Evolutionary conservation across 1,140 invertebrate species (phyloP).

Genomic region (Anastrepha ludens): DNA sequence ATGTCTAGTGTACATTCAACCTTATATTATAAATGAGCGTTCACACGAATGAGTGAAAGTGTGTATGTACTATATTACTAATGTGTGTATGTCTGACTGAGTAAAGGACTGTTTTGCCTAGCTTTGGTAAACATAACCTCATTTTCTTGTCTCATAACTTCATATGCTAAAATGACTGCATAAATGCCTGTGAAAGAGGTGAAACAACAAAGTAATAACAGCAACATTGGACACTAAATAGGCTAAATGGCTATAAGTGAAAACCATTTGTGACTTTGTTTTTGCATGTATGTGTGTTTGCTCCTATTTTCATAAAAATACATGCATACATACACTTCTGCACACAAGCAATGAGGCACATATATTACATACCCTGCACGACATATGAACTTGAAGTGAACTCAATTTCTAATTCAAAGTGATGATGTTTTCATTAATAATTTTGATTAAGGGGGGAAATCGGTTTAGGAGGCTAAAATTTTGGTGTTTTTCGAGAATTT

Average conservation of each 20-base stretch:
- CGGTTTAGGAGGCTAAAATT: too few relatives aligned
- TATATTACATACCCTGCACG: neutral
- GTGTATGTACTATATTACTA: neutral
- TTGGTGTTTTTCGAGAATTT: too few relatives aligned
- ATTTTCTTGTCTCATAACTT: conserved; percentile 31
- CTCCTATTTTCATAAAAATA: neutral
- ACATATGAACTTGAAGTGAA: neutral
- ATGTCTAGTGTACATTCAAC: too few relatives aligned
- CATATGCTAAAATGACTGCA: conserved; percentile 26
- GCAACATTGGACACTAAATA: too few relatives aligned
- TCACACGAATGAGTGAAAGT: neutral
- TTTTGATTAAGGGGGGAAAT: too few relatives aligned
- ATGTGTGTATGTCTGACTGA: neutral
- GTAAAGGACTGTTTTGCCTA: neutral
- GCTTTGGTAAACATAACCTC: conserved; percentile 11
- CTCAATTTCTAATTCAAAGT: too few relatives aligned
- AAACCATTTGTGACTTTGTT: neutral
- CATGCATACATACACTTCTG: too few relatives aligned
- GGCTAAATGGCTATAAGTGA: conserved; percentile 20
- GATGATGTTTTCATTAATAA: too few relatives aligned
- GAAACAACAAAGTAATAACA: conserved; percentile 2
- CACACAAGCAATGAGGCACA: too few relatives aligned
- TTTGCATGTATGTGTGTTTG: neutral
- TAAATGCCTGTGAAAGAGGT: neutral
- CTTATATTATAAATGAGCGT: too few relatives aligned